Evolutionary conservation across 2,113 vertebrate genomes (phyloP), one percentile per base, ranked within the genome.

Genomic region (Cichladusa arquata): DNA sequence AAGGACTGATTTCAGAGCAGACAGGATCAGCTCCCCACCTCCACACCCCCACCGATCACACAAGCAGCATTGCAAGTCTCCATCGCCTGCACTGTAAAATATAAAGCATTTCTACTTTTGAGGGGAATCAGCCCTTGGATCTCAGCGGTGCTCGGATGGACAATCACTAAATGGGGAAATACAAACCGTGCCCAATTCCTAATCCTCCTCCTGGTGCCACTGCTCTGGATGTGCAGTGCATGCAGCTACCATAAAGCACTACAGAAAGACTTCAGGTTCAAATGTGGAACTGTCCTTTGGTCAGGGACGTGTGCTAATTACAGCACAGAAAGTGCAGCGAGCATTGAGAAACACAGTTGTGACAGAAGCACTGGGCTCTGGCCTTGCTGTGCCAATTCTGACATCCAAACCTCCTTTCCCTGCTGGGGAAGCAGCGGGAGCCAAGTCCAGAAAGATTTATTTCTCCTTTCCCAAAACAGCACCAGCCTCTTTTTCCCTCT

Each of bases 291-390:
- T 26, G 44, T 51, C 7, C 0, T 51, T 65, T 14, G n/a, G n/a
- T 34, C 81, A 28, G 61, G 20, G 31, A 1, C 3, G 2, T 0
- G 19, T 3, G 8, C 50, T 5, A 14, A 62, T 25, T 17, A 14
- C 38, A 56, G 86, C 72, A 54, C 45, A 61, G 23, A 71, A 84
- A 54, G 81, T 2, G 7, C 84, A 90, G 47, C 11, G 33, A 60
- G 42, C 71, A 24, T 5, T 2, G 0, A 56, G 29, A 54, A 54
- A 28, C 31, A 12, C 28, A 71, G 48, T 14, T 64, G 61, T 40
- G 66, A 20, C 36, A 29, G 17, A 33, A 42, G 14, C n/a, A 5
- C 0, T 3, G 36, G 61, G 19, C 19, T 54, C 62, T 38, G 61
- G 33, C 81, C 81, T 53, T 8, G 18, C 71, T 31, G 25, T 42